Evolutionary conservation across 2,113 vertebrate genomes (phyloP).

Genomic region (Esox niger): DNA sequence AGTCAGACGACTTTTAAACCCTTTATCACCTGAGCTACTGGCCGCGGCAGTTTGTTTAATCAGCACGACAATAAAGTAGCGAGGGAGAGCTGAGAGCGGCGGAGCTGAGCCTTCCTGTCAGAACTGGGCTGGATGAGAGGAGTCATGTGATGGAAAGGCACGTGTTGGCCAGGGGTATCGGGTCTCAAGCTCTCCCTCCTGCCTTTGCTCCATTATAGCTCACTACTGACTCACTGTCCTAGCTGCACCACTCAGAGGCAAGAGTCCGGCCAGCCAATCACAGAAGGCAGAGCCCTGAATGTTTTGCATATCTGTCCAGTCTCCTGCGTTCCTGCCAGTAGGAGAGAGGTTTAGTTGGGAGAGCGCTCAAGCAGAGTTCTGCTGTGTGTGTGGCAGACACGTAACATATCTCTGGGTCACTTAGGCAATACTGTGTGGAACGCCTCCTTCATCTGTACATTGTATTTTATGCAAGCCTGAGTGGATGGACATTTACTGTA

Average conservation of each 20-base stretch:
- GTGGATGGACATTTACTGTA: neutral
- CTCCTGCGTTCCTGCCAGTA: slow-evolving; percentile 16
- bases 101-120: slow-evolving; percentile 1
- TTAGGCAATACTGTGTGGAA: neutral
- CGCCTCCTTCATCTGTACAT: neutral
- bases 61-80: slow-evolving; percentile 38
- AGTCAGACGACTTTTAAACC: slow-evolving; percentile 62
- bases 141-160: slow-evolving; percentile 45
- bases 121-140: neutral
- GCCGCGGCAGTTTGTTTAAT: slow-evolving; percentile 37
- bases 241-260: slow-evolving; percentile 25
- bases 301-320: slow-evolving; percentile 37
- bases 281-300: slow-evolving; percentile 7
- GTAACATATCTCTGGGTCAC: slow-evolving; percentile 16
- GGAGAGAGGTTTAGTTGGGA: neutral
- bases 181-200: slow-evolving; percentile 3
- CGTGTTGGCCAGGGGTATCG: slow-evolving; percentile 26
- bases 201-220: slow-evolving; percentile 8
- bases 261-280: slow-evolving; percentile 34
- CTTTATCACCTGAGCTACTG: slow-evolving; percentile 58
- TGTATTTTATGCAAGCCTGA: neutral
- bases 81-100: neutral
- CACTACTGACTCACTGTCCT: neutral
- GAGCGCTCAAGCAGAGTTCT: slow-evolving; percentile 2
- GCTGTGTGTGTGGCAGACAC: slow-evolving; percentile 7